These are phyloP conservation scores for Imbricaverruca yamaguchii DNA, from an alignment of 2,888 invertebrate genomes.

Conservation along the genomic window DNA sequence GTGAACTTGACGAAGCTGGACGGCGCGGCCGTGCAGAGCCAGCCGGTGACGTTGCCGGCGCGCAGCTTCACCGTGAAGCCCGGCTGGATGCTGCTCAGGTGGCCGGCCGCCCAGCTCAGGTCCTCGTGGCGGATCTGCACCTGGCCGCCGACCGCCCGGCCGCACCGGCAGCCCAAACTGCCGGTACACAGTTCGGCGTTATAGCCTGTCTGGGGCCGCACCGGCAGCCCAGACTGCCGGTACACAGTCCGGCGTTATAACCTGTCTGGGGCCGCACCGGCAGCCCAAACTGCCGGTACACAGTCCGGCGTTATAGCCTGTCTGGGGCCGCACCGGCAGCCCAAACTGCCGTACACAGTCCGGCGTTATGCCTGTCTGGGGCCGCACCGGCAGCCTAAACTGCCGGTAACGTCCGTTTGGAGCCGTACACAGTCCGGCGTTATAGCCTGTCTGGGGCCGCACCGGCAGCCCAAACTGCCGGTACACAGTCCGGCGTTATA, in stretches of 20 bases:
- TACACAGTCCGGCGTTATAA: too few species aligned
- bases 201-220: too few species aligned
- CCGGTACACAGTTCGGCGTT: background rate
- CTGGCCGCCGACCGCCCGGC: background rate
- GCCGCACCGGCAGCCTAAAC: background rate
- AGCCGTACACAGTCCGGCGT: background rate
- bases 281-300: background rate
- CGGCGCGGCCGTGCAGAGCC: background rate
- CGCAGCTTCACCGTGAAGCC: constrained; percentile 12
- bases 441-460: background rate
- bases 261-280: background rate
- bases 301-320: too few species aligned
- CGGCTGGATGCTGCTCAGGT: background rate
- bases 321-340: background rate
- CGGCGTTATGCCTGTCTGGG: too few species aligned
- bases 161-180: constrained; percentile 6
- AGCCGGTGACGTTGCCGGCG: constrained; percentile 7
- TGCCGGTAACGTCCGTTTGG: too few species aligned
- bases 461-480: background rate
- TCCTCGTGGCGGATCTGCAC: constrained; percentile 16
- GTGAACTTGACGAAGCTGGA: background rate
- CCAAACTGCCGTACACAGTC: background rate
- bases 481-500: too few species aligned
- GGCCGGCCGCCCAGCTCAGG: background rate
- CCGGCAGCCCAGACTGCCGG: background rate